Evolutionary conservation across 2,113 vertebrate species (phyloP).

Genomic region (Emydocephalus ijimae): DNA sequence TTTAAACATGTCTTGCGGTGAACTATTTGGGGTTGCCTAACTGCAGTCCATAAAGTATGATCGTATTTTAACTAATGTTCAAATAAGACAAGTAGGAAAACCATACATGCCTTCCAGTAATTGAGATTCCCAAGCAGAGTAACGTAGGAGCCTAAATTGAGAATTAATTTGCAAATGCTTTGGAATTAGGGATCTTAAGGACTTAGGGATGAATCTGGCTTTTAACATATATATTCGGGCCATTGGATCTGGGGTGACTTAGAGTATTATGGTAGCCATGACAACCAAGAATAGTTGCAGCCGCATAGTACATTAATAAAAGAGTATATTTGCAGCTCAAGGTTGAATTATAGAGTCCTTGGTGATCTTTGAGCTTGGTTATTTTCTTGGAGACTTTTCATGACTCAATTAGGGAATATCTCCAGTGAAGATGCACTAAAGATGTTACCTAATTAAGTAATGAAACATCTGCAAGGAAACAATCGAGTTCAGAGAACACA

Average conservation of each 20-base stretch:
- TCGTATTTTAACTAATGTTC: not conserved
- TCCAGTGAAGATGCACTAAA: not conserved
- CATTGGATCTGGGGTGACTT: not conserved
- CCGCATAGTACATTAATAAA: not conserved
- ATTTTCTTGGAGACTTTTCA: not conserved
- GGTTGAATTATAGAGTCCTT: not conserved
- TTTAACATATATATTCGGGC: not conserved
- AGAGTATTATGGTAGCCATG: not conserved
- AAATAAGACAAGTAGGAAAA: not conserved
- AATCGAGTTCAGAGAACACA: not conserved
- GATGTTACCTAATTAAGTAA: not conserved
- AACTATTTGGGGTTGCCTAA: no score
- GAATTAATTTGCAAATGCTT: not conserved
- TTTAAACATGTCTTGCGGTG: not conserved
- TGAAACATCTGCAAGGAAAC: not conserved
- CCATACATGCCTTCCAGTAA: not conserved
- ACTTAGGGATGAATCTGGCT: no score
- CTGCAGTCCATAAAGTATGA: not conserved
- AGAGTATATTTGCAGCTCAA: not conserved
- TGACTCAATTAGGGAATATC: not conserved
- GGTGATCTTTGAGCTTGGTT: not conserved
- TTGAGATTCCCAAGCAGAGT: not conserved
- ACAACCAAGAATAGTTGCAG: not conserved
- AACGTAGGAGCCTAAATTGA: conserved; percentile 1
- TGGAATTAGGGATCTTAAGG: not conserved